Evolutionary conservation across 2,797 vertebrate species (phyloP), one percentile per base, ranked within the genome.

Genomic region (Pangasius krempfi): DNA sequence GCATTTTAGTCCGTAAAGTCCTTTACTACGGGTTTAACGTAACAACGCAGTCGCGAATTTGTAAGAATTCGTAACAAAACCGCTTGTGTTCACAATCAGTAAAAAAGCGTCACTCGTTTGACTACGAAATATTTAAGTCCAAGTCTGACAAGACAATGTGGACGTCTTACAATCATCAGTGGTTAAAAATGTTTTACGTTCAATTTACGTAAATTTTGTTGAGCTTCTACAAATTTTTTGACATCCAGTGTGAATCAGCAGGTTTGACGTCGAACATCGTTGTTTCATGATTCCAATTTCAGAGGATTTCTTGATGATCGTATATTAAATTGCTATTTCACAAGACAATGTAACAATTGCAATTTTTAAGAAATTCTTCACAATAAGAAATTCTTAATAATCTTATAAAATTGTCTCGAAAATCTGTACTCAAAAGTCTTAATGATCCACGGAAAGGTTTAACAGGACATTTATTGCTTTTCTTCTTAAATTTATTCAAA

Each of bases 1-100:
- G 80, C 91, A 91, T 93, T 91, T 92, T 89, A 91, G 47, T 87
- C 52, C 78, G 58, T 80, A 7, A 58, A 12, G 75, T 58, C 78
- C 54, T 58, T 37, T 81, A 22, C 1, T 27, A 44, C 13, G 12
- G 79, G 79, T 40, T 60, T 60, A 87, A 92, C 88, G 94, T 95
- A 95, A 96, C 37, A 12, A 18, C 9, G 10, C 14, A 14, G 22
- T 22, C 9, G 8, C 44, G 6, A 30, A 20, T 52, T 12, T 16
- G 56, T 60, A 81, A 27, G 56, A 82, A 82, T 82, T 82, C 79
- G 0, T 56, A 33, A 79, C 56, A 14, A 82, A 44, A 27, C 33
- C 7, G 3, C 13, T 78, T 0, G 10, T 14, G 9, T 2, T 16
- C 16, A 50, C 44, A n/a, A 47, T 44, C 40, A 13, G 20, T 70